A percentile compares a stretch with the other conserved stretches of the same genome.
Conservation (phyloP, 64 coral and sea anemone species). For the Trachythela sp. region DNA sequence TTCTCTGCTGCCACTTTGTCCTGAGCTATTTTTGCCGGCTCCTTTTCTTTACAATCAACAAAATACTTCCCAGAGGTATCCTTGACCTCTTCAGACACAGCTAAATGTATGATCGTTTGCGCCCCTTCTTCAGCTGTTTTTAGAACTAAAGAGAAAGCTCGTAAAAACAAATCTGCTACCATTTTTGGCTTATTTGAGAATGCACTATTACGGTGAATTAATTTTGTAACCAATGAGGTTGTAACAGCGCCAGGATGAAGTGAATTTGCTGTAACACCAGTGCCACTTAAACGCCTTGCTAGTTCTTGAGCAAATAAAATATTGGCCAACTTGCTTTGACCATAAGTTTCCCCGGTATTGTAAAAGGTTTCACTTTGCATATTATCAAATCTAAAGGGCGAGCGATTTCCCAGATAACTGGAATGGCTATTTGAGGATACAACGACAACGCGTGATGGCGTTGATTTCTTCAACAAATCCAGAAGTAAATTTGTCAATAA, state of each 20-base stretch:
- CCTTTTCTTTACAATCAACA: no score
- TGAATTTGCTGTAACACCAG: not conserved
- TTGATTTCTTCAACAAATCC: not conserved
- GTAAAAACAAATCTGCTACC: no score
- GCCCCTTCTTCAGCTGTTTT: slow-evolving; percentile 37
- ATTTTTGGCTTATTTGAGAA: no score
- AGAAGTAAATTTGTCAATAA: not conserved
- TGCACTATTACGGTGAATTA: no score
- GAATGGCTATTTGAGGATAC: not conserved
- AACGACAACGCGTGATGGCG: not conserved
- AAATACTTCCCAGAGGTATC: no score
- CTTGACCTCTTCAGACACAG: no score
- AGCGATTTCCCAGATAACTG: not conserved
- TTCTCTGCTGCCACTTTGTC: no score
- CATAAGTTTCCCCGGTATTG: not conserved
- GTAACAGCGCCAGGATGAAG: not conserved
- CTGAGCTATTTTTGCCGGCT: no score
- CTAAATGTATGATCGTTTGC: no score
- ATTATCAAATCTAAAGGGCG: not conserved
- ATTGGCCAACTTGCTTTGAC: not conserved
- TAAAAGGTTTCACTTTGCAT: not conserved
- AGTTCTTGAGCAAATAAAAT: not conserved
- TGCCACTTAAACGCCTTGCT: no score
- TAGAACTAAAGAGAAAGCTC: slow-evolving; percentile 36
- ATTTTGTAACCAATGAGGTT: not conserved